Base-by-base conservation (phyloP, 2,113 vertebrate genomes). In the Chaetops frenatus region DNA sequence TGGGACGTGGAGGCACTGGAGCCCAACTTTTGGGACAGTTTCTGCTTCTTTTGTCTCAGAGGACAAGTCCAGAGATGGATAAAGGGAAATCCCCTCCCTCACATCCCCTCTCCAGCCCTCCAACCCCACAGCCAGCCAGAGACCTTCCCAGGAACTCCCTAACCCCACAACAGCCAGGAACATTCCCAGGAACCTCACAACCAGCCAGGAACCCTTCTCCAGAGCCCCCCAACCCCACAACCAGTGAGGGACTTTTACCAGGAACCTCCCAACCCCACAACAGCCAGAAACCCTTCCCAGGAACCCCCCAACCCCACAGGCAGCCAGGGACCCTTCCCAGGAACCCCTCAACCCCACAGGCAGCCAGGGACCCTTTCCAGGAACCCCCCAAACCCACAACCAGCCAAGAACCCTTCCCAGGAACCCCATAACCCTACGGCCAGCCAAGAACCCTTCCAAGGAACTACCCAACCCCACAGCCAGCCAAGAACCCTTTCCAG, bases 211-310 rank as follows among this genome's bases (percentile, higher is more conserved):
- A 23, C 28, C 54, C 48, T 27, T 31, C 56, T 27, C 42, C 22
- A 54, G 21, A 45, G 3, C 12, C 62, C 51, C 3, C 8, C 23
- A 9, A 36, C 7, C n/a, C 73, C 83, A 72, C 0, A 3, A 25
- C 31, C 45, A 54, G 15, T 15, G 27, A 24, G 28, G 19, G 20
- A 15, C 31, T 40, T 29, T n/a, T n/a, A 57, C 29, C 48, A 38
- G 65, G 21, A 45, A 2, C 12, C 1, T 1, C 3, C 1, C 27
- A 57, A 47, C 8, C n/a, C 78, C 79, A 76, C 0, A 2, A 28
- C 27, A 54, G 24, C 24, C 27, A 24, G 19, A 15, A 15, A 38
- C 38, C 31, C 56, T 31, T 29, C 61, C 31, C 44, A 35, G 65
- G 22, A 40, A 2, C 10, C 65, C 56, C 2, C 0, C 21, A 65